Evolutionary conservation across 2,888 invertebrate genomes (phyloP).

Genomic region (Dermolepida albohirtum): DNA sequence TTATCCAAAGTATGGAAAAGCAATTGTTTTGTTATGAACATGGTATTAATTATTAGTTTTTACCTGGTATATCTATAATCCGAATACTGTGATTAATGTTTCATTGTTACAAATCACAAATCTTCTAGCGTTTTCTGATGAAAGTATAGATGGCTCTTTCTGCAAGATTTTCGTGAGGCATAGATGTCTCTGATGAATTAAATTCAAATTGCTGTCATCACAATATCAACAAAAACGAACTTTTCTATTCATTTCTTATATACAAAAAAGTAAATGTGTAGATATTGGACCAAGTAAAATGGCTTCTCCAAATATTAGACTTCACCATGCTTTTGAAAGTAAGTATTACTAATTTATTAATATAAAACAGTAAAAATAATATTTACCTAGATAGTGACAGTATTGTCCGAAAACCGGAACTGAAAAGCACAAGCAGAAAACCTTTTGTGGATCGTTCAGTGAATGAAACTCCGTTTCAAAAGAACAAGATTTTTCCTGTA

Average conservation of each 20-base stretch:
- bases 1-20: no score
- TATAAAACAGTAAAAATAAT: neutral
- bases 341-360: slow-evolving; percentile 21
- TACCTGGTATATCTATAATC: no score
- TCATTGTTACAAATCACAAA: no score
- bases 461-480: slow-evolving; percentile 45
- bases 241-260: neutral
- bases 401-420: slow-evolving; percentile 50
- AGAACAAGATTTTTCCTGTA: slow-evolving; percentile 7
- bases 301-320: slow-evolving; percentile 24
- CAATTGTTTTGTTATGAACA: no score
- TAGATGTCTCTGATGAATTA: no score
- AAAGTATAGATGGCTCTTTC: no score
- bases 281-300: neutral
- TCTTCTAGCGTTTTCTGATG: no score
- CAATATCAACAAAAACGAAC: slow-evolving; percentile 2
- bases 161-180: no score
- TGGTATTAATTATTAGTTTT: no score
- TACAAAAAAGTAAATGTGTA: neutral
- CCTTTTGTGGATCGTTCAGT: slow-evolving; percentile 54
- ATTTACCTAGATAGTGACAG: slow-evolving; percentile 28
- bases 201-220: no score
- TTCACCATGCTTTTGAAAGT: slow-evolving; percentile 32
- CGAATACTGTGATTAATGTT: no score
- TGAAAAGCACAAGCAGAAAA: slow-evolving; percentile 47